These are phyloP conservation scores for Allolobophora icterica DNA, from an alignment of 2,888 invertebrate species.

Conservation along the genomic window DNA sequence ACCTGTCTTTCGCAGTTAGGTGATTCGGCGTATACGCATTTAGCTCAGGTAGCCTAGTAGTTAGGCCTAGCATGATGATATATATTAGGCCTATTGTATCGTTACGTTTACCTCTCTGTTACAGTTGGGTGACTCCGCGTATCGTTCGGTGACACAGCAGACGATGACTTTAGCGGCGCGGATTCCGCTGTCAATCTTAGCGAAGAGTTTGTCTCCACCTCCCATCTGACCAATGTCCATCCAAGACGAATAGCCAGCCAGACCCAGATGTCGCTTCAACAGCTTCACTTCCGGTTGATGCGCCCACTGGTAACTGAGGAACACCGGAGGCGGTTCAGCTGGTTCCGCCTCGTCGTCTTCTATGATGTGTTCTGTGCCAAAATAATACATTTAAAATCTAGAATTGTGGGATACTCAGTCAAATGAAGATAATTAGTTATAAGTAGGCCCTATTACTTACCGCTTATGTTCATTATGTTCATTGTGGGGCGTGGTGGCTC, in stretches of 20 bases:
- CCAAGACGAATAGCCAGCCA: conserved; percentile 62
- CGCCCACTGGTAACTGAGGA: conserved; percentile 62
- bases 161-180: conserved; percentile 58
- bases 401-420: too few relatives aligned
- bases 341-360: conserved; percentile 52
- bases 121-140: conserved; percentile 63
- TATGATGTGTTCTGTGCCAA: conserved; percentile 50
- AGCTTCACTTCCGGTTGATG: conserved; percentile 60
- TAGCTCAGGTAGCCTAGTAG: too few relatives aligned
- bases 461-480: too few relatives aligned
- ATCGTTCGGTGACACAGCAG: conserved; percentile 58
- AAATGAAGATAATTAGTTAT: too few relatives aligned
- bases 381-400: neutral
- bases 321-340: conserved; percentile 49
- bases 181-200: conserved; percentile 61
- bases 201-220: conserved; percentile 62
- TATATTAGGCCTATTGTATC: too few relatives aligned
- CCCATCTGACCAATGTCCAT: conserved; percentile 65
- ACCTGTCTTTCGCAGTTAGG: too few relatives aligned
- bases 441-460: too few relatives aligned
- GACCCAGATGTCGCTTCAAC: conserved; percentile 57
- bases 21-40: too few relatives aligned
- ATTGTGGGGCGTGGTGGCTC: too few relatives aligned
- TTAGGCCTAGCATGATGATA: too few relatives aligned
- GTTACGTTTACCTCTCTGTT: conserved; percentile 61